A percentile compares a stretch with the other conserved stretches of the same genome.
Conservation (phyloP, 2,888 invertebrate genomes). For the Lepidochitona cinerea region DNA sequence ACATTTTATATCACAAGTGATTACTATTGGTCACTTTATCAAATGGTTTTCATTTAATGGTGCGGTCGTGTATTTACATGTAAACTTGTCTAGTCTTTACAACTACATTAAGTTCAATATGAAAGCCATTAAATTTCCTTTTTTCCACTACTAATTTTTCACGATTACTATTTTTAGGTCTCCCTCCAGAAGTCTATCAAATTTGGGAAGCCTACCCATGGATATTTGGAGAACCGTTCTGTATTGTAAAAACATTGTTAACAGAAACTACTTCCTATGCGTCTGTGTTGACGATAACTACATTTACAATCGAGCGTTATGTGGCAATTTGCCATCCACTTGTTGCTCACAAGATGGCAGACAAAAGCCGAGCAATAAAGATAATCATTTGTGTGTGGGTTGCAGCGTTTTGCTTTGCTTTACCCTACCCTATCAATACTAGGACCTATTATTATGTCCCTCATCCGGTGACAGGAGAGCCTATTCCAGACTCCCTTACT, state of each 20-base stretch:
- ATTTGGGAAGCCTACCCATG: conserved; percentile 72
- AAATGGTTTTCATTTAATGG: too few species aligned
- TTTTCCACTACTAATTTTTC: not conserved
- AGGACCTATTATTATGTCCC: conserved; percentile 50
- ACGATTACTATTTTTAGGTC: conserved; percentile 56
- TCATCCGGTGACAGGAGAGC: conserved; percentile 40
- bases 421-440: conserved; percentile 64
- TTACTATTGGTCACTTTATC: too few species aligned
- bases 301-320: conserved; percentile 90
- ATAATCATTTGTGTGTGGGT: conserved; percentile 86
- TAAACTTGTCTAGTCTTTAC: too few species aligned
- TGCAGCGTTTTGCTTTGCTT: conserved; percentile 81
- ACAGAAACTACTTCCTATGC: conserved; percentile 83
- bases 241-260: conserved; percentile 71
- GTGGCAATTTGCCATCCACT: conserved; percentile 92
- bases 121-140: too few species aligned
- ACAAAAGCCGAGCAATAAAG: conserved; percentile 83
- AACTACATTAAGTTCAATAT: too few species aligned
- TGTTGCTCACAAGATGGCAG: conserved; percentile 85
- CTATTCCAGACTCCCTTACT: conserved; percentile 52
- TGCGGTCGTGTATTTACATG: too few species aligned
- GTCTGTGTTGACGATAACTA: conserved; percentile 91
- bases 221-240: conserved; percentile 70
- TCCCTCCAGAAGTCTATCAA: conserved; percentile 72
- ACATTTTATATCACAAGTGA: too few species aligned